phyloP scores from a whole-genome alignment of 2,888 invertebrate species.

The Melikaiella ostensackeni region DNA sequence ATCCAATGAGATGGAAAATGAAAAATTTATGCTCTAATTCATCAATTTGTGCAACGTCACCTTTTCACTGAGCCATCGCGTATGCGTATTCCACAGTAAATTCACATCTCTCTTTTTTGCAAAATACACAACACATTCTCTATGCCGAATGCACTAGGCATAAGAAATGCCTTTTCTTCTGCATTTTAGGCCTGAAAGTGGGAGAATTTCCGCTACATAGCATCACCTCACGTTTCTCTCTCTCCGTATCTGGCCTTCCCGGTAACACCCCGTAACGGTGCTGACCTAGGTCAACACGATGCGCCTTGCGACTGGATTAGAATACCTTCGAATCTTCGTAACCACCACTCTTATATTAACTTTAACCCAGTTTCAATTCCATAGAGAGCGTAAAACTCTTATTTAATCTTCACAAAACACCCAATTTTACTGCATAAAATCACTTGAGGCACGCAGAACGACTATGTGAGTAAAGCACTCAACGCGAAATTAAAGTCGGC shows the following conservation, averaged over 20 bases:
- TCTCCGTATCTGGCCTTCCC: constrained; percentile 39
- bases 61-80: not conserved
- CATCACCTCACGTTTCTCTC: constrained; percentile 26
- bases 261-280: constrained; percentile 36
- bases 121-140: not conserved
- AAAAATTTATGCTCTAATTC: not conserved
- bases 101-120: not conserved
- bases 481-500: constrained; percentile 24
- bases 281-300: constrained; percentile 27
- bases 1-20: not conserved
- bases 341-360: not conserved
- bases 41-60: not conserved
- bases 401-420: not conserved
- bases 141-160: not conserved
- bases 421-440: not conserved
- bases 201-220: constrained; percentile 29
- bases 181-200: constrained; percentile 7
- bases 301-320: constrained; percentile 27
- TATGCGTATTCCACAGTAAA: not conserved
- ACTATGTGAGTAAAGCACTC: not conserved
- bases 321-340: constrained; percentile 13
- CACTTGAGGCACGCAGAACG: not conserved
- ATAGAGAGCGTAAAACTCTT: not conserved
- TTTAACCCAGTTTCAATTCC: not conserved
- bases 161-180: constrained; percentile 28